Evolutionary conservation across 2,888 invertebrate genomes (phyloP), one percentile per base, ranked within the genome.

Genomic region (Cordilura impudica): DNA sequence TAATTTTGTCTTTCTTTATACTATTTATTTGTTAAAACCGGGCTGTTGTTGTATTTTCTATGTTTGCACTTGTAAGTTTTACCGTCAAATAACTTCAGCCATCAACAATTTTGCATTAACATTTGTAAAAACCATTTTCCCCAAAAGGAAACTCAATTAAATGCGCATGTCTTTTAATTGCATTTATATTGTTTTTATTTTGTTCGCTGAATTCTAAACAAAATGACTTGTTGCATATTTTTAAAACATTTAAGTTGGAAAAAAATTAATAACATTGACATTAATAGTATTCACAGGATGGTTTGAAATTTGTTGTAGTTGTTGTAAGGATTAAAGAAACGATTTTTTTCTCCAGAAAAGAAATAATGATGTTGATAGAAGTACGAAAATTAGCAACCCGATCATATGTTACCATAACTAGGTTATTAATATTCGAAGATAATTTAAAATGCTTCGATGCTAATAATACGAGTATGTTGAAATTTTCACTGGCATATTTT

Each of bases 161-260:
- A 1, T 61, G 67, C 79, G 79, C 79, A 79, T 71, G 71, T 47
- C 47, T 4, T 35, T n/a, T n/a, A 60, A 60, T 10, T 61, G 14
- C 35, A 63, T 21, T 63, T 53, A 29, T 49, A 43, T 23, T 29
- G 31, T 56, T 78, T n/a, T 71, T 79, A 71, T 71, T 79, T 75
- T 79, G 74, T 12, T 72, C 21, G 21, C 47, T 16, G 18, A 19
- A 35, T 75, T 79, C 75, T 60, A 12, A 66, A 71, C 31, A 79
- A 12, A 49, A 61, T 45, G 54, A 79, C 79, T 51, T 71, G 75
- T 75, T 75, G 75, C 26, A 51, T 14, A 31, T 45, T 61, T 19
- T 21, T 54, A 19, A 10, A 16, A 19, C 4, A 19, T 19, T 49
- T 49, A 21, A 1, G 35, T 19, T 47, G 4, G 49, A 14, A 58